Evolutionary conservation across 2,113 vertebrate species (phyloP).

Genomic region (Corythornis madagascariensis): DNA sequence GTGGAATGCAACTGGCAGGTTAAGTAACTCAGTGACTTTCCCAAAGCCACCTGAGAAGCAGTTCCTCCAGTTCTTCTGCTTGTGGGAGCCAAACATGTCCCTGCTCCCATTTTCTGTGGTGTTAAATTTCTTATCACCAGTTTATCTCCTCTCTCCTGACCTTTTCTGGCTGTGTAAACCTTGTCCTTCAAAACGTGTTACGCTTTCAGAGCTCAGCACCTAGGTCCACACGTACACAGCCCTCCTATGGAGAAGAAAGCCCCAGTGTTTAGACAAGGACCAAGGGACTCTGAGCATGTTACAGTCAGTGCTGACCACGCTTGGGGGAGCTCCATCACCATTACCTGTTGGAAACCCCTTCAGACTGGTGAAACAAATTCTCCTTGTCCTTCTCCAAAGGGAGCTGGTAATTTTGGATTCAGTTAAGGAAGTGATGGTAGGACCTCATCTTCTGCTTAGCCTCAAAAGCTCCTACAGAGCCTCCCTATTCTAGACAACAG

Average conservation of each 20-base stretch:
- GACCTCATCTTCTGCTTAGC: not conserved
- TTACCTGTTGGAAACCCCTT: not conserved
- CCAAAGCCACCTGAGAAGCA: not conserved
- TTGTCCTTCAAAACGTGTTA: not conserved
- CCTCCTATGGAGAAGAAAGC: not conserved
- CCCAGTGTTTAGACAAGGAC: not conserved
- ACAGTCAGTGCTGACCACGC: not conserved
- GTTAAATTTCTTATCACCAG: not conserved
- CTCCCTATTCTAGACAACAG: not conserved
- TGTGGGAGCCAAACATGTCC: not conserved
- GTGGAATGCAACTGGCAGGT: not conserved
- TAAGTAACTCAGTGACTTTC: not conserved
- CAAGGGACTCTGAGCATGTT: not conserved
- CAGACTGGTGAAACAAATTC: not conserved
- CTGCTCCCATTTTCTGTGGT: not conserved
- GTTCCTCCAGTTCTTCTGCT: not conserved
- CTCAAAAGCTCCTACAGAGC: not conserved
- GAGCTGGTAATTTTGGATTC: not conserved
- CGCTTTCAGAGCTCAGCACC: not conserved
- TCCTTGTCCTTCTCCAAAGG: not conserved
- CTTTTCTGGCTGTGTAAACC: not conserved
- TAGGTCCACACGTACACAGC: fast-evolving
- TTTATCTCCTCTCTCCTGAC: not conserved
- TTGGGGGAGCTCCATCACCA: not conserved
- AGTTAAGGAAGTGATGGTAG: not conserved